A percentile compares a stretch with the other conserved stretches of the same genome.
Conservation (phyloP, 2,888 invertebrate species). For the Ormia ochracea region DNA sequence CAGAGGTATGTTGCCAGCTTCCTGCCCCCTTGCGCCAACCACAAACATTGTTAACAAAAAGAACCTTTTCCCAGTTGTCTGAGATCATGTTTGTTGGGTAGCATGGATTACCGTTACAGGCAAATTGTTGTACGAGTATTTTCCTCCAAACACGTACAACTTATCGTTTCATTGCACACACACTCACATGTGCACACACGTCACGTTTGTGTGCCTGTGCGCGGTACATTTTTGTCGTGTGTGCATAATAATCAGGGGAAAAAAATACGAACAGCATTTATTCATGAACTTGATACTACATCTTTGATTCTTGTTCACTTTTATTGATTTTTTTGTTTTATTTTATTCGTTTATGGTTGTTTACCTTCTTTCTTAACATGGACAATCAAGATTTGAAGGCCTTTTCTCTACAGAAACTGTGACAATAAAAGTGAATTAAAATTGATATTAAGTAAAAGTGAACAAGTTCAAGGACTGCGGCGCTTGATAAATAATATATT, state of each 20-base stretch:
- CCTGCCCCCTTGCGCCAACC: background rate
- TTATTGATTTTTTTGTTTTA: constrained; percentile 30
- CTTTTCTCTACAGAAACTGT: background rate
- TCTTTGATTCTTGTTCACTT: constrained; percentile 9
- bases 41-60: background rate
- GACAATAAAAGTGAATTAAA: constrained; percentile 14
- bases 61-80: constrained; percentile 31
- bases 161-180: background rate
- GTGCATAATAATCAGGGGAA: background rate
- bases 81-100: constrained; percentile 10
- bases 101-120: constrained; percentile 38
- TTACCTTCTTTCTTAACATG: background rate
- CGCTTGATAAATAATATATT: background rate
- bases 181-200: background rate
- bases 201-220: background rate
- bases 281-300: constrained; percentile 49
- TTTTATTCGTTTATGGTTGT: constrained; percentile 20
- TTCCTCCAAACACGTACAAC: background rate
- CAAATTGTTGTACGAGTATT: constrained; percentile 46
- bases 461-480: constrained; percentile 35
- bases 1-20: background rate
- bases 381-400: constrained; percentile 1
- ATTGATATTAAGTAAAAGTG: background rate
- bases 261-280: background rate
- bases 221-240: background rate